phyloP scores from a whole-genome alignment of 2,113 vertebrate genomes.

The Cryptotis parvus region DNA sequence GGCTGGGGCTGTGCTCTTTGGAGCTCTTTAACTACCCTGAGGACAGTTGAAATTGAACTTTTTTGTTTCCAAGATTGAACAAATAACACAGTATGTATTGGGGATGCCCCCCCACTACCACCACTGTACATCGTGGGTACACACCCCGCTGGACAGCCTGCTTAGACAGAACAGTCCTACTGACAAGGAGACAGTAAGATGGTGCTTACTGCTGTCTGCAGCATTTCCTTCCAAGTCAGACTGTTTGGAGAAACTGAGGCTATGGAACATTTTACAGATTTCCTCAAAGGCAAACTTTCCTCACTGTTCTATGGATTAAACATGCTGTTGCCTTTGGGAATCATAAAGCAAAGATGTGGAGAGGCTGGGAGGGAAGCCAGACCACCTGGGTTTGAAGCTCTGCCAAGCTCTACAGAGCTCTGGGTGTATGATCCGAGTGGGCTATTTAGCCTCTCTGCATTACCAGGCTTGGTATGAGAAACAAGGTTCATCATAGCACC shows the following conservation, averaged over 20 bases:
- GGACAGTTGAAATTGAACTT: neutral
- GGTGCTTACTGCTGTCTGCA: neutral
- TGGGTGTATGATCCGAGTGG: neutral
- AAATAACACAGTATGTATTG: accelerated
- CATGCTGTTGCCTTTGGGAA: neutral
- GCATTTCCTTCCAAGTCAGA: neutral
- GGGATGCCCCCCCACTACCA: neutral
- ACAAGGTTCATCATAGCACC: neutral
- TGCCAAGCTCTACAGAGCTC: neutral
- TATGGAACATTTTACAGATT: too few species aligned
- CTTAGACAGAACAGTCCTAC: neutral
- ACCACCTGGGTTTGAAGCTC: neutral
- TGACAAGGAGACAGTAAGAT: accelerated
- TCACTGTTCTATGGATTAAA: neutral
- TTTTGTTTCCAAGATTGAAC: neutral
- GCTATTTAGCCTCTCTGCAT: neutral
- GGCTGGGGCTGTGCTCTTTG: neutral
- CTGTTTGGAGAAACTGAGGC: neutral
- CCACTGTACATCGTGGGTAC: too few species aligned
- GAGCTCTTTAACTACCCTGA: neutral
- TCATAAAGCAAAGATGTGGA: too few species aligned
- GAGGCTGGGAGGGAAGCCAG: neutral
- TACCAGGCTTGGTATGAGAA: neutral
- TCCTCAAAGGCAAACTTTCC: neutral
- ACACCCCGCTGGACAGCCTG: accelerated